Base-by-base conservation (phyloP, 2,888 invertebrate species). In the Tipula helvola region DNA sequence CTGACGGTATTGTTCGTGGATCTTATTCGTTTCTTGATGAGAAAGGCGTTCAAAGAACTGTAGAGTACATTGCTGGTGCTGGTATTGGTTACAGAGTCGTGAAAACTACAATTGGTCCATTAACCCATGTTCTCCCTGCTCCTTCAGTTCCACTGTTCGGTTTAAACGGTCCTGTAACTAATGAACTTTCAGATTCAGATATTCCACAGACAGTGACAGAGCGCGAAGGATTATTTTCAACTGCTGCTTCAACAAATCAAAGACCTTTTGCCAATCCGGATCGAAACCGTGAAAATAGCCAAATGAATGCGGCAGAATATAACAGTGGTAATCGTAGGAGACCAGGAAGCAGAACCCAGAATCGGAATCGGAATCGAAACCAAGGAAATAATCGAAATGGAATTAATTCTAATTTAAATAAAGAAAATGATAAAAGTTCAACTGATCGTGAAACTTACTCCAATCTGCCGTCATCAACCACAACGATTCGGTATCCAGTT, bases 1-100 rank as follows among this genome's bases (percentile, higher is more conserved):
- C 95, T 0, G 93, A 93, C 87, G 95, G 95, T 16, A 93, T 96
- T 88, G 95, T 96, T 1, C 92, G 95, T 88, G 96, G 96, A 44
- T 95, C 95, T 0, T 96, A 96, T 91, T 95, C 96, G 0, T 96
- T 95, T 90, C 91, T 96, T 18, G 96, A 96, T 88, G 96, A 96
- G 89, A 95, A 96, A 91, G 96, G 96, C 0, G 94, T 95, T 39
- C 95, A 96, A 90, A 94, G 94, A 88, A 95, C 96, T 0, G 96
- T 96, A 0, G 94, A 96, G 90, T 96, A 96, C 90, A 95, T 95
- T 88, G 96, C 96, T 0, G 96, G 96, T 0, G 95, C 96, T 0
- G 95, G 92, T 88, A 96, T 96, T 85, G 96, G 96, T 0, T 96
- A 96, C 89, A 93, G 95, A 83, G 94, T 96, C 2, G 92, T 96